A percentile compares a stretch with the other conserved stretches of the same genome.
Evolutionary conservation across 2,797 vertebrate species (phyloP).

Genomic region (Pangasius macronema): DNA sequence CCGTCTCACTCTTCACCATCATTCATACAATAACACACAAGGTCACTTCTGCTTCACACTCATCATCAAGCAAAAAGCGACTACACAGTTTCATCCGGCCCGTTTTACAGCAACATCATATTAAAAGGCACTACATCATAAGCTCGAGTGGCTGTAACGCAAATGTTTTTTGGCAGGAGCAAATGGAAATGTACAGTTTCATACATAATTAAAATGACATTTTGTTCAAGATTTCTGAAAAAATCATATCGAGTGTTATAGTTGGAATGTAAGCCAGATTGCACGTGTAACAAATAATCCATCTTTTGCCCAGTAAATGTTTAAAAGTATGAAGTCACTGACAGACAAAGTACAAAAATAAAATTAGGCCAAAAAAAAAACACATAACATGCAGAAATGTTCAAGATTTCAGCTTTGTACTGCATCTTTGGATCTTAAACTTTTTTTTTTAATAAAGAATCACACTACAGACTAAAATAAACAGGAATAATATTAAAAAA

Average conservation of each 20-base stretch:
- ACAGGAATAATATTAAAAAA: neutral
- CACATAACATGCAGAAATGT: constrained; percentile 25
- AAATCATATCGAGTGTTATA: constrained; percentile 1
- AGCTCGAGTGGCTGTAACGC: constrained; percentile 17
- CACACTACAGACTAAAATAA: constrained; percentile 13
- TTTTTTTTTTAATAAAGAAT: neutral
- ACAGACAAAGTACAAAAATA: neutral
- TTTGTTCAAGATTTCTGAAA: neutral
- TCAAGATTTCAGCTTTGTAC: constrained; percentile 6
- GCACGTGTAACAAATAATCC: constrained; percentile 5
- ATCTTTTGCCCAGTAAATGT: constrained; percentile 1
- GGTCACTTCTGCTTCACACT: constrained; percentile 6
- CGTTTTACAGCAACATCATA: constrained; percentile 6
- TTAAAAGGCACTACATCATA: constrained; percentile 38
- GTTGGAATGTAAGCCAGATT: constrained; percentile 32
- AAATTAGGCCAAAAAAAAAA: neutral
- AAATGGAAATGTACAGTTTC: constrained; percentile 7
- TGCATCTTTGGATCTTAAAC: constrained; percentile 29
- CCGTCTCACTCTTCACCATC: neutral
- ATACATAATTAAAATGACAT: neutral
- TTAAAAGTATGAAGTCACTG: neutral
- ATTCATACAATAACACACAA: neutral
- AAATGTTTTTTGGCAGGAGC: constrained; percentile 16
- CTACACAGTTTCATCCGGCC: constrained; percentile 43
- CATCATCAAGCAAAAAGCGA: constrained; percentile 20